Evolutionary conservation across 2,113 vertebrate genomes (phyloP).

Genomic region (Galemys pyrenaicus): DNA sequence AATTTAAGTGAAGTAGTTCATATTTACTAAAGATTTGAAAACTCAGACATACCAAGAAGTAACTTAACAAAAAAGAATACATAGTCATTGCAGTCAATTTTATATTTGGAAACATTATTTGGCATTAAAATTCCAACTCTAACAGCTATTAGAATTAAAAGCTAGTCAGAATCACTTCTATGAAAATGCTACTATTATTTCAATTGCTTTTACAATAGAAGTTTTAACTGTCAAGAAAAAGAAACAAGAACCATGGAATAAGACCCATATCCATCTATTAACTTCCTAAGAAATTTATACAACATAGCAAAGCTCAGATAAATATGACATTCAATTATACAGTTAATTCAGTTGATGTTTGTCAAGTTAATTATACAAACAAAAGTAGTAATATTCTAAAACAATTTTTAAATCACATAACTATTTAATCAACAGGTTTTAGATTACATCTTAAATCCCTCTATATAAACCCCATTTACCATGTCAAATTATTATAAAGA

Average conservation of each 20-base stretch:
- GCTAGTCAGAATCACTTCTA: conserved; percentile 15
- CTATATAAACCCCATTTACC: conserved; percentile 28
- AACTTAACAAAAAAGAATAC: neutral
- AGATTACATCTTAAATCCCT: conserved; percentile 34
- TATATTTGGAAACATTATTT: conserved; percentile 21
- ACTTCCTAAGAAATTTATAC: conserved; percentile 38
- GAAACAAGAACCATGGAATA: conserved; percentile 48
- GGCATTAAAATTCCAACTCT: neutral
- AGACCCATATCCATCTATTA: conserved; percentile 25
- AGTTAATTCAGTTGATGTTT: conserved; percentile 48
- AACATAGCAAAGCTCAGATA: conserved; percentile 30
- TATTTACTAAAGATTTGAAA: neutral
- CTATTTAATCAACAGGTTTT: conserved; percentile 43
- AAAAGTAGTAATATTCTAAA: conserved; percentile 12
- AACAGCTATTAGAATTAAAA: neutral
- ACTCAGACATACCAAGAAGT: neutral
- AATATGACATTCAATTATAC: conserved; percentile 51
- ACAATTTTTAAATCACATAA: conserved; percentile 52
- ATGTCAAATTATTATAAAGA: conserved; percentile 50
- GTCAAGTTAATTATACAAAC: conserved; percentile 55
- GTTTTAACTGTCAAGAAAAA: neutral
- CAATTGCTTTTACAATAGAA: conserved; percentile 37
- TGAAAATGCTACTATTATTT: conserved; percentile 32
- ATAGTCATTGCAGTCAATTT: neutral
- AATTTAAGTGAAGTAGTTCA: neutral